Conservation (phyloP, 2,113 vertebrate species). For the Pogonocichla stellata region DNA sequence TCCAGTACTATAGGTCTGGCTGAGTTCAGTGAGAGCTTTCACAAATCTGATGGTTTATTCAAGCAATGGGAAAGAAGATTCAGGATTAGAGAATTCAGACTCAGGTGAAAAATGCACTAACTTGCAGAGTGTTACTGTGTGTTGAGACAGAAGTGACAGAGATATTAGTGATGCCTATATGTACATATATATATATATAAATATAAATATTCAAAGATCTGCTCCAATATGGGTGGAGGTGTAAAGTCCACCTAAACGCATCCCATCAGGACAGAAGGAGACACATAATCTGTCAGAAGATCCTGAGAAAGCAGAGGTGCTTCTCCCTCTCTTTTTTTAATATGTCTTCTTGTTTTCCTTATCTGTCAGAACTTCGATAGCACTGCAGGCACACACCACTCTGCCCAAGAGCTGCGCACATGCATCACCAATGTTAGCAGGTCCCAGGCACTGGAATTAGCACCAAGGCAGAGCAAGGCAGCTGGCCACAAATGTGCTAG, state of each 20-base stretch:
- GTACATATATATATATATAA: no score
- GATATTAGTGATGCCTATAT: neutral
- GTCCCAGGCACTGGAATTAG: neutral
- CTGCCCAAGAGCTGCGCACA: fast-evolving
- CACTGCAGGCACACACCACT: fast-evolving
- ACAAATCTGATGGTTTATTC: neutral
- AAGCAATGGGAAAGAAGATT: neutral
- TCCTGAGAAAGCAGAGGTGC: neutral
- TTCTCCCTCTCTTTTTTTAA: neutral
- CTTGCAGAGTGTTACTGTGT: no score
- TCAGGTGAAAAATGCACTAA: neutral
- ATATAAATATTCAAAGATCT: neutral
- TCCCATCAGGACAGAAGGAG: neutral
- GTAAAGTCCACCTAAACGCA: neutral
- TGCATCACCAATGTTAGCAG: fast-evolving
- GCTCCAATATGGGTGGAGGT: neutral
- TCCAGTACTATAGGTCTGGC: neutral
- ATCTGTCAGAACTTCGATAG: fast-evolving
- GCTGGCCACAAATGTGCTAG: neutral
- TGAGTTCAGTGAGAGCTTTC: neutral
- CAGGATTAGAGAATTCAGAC: neutral
- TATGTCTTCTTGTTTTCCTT: neutral
- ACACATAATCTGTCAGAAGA: neutral
- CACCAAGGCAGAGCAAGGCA: neutral
- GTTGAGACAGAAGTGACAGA: neutral